Percentiles rank a stretch among this genome's conserved stretches.
Conservation (phyloP, 2,888 invertebrate genomes). For the Odontomyia ornata region DNA sequence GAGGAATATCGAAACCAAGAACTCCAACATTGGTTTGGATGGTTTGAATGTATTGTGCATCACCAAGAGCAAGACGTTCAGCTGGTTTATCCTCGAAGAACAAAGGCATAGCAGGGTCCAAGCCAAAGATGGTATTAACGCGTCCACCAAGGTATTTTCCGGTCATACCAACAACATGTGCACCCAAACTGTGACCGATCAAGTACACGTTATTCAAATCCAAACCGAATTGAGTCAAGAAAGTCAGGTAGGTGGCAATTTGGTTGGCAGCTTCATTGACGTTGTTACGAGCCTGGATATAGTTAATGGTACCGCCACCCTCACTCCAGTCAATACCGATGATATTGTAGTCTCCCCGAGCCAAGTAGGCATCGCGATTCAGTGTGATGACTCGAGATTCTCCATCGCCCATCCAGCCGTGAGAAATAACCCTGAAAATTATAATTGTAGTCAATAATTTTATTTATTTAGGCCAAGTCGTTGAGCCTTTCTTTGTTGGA, state of each 20-base stretch:
- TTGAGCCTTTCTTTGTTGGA: too few relatives aligned
- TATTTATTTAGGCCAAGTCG: too few relatives aligned
- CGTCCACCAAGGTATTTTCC: constrained; percentile 43
- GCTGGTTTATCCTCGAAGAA: constrained; percentile 33
- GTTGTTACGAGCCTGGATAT: constrained; percentile 65
- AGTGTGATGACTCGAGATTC: constrained; percentile 55
- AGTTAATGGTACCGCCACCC: constrained; percentile 66
- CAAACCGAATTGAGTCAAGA: constrained; percentile 7
- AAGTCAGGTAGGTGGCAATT: constrained; percentile 40
- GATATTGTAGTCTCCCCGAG: constrained; percentile 67
- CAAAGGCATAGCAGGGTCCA: constrained; percentile 54
- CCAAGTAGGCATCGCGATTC: constrained; percentile 62
- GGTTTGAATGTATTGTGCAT: constrained; percentile 61
- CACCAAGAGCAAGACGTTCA: constrained; percentile 50
- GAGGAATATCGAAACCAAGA: constrained; percentile 54
- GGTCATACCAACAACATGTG: constrained; percentile 45
- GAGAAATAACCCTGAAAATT: constrained; percentile 57
- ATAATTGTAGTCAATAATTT: too few relatives aligned
- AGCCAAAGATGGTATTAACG: constrained; percentile 47
- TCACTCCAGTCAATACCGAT: constrained; percentile 68
- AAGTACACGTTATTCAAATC: constrained; percentile 33
- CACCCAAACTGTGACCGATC: constrained; percentile 47
- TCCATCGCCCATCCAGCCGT: constrained; percentile 68
- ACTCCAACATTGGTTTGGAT: constrained; percentile 59
- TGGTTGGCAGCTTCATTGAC: constrained; percentile 42